phyloP scores from a whole-genome alignment of 2,888 invertebrate genomes.

The Pammene fasciana region DNA sequence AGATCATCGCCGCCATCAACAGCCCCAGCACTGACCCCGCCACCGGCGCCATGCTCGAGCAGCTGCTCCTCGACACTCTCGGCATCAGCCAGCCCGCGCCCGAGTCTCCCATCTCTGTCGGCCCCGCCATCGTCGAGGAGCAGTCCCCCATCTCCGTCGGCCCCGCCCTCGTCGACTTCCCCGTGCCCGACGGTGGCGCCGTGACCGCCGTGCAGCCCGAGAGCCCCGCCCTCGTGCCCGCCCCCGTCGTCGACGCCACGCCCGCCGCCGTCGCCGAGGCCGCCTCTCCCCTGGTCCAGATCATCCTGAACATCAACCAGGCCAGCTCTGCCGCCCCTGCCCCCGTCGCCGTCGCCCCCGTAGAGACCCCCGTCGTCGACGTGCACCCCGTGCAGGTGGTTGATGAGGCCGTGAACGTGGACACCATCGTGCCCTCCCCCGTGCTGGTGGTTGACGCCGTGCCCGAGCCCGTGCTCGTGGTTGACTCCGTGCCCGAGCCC shows the following conservation, averaged over 20 bases:
- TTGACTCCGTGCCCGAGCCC: slow-evolving; percentile 41
- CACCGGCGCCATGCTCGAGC: slow-evolving; percentile 54
- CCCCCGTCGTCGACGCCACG: slow-evolving; percentile 45
- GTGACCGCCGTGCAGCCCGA: slow-evolving; percentile 24
- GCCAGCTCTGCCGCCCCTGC: slow-evolving; percentile 39
- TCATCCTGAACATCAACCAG: slow-evolving; percentile 45
- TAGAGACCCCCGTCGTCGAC: slow-evolving; percentile 45
- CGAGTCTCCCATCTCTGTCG: slow-evolving; percentile 21
- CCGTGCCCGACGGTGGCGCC: slow-evolving; percentile 36
- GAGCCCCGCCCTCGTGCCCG: slow-evolving; percentile 47
- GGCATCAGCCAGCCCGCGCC: slow-evolving; percentile 46
- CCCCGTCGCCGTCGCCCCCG: slow-evolving; percentile 43
- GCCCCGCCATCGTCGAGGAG: slow-evolving; percentile 43
- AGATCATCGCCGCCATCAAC: slow-evolving; percentile 62
- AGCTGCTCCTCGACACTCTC: slow-evolving; percentile 49
- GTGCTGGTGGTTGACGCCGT: slow-evolving; percentile 42
- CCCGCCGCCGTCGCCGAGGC: slow-evolving; percentile 32
- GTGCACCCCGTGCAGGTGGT: slow-evolving; percentile 54
- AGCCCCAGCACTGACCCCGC: slow-evolving; percentile 64
- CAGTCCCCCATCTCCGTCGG: slow-evolving; percentile 28
- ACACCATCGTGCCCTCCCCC: slow-evolving; percentile 41
- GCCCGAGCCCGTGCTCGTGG: slow-evolving; percentile 36
- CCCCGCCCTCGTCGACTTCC: slow-evolving; percentile 45
- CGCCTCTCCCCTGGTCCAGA: slow-evolving; percentile 42
- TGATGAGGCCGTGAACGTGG: slow-evolving; percentile 51